Conservation (phyloP, 2,113 vertebrate genomes). For the Salminus brasiliensis region DNA sequence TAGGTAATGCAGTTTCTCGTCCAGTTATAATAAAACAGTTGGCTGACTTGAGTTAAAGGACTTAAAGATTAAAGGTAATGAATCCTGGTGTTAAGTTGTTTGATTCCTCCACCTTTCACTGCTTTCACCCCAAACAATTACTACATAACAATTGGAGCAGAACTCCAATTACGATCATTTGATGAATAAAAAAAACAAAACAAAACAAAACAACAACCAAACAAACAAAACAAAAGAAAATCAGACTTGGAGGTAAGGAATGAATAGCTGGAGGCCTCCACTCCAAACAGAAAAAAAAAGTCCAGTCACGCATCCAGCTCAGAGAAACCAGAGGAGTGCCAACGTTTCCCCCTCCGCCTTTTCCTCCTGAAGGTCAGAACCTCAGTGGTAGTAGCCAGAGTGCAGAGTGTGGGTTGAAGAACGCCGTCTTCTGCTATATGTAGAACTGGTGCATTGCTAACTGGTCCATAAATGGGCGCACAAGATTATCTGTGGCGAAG, state of each 20-base stretch:
- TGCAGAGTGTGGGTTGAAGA: conserved; percentile 8
- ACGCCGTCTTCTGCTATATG: conserved; percentile 80
- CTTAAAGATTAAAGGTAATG: conserved; percentile 11
- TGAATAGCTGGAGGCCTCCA: conserved; percentile 30
- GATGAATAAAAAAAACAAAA: neutral
- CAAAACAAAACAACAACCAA: too few species aligned
- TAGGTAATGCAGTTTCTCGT: conserved; percentile 23
- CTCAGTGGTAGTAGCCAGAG: conserved; percentile 20
- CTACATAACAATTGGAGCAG: conserved; percentile 30
- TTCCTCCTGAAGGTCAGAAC: conserved; percentile 46
- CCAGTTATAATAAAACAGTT: conserved; percentile 40
- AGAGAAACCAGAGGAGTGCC: conserved; percentile 36
- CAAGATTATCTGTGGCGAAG: conserved; percentile 97
- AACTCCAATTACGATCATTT: conserved; percentile 22
- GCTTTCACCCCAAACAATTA: conserved; percentile 6
- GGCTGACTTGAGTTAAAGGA: conserved; percentile 14
- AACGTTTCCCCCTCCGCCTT: conserved; percentile 39
- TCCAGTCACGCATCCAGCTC: conserved; percentile 58
- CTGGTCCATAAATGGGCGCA: conserved; percentile 96
- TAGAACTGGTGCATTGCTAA: conserved; percentile 97
- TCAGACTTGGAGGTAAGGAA: conserved; percentile 20
- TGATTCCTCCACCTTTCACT: neutral
- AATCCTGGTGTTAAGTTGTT: neutral
- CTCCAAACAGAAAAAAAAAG: conserved; percentile 43
- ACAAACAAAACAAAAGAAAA: neutral